Evolutionary conservation across 2,888 invertebrate species (phyloP), one percentile per base, ranked within the genome.

Genomic region (Agrochola circellaris): DNA sequence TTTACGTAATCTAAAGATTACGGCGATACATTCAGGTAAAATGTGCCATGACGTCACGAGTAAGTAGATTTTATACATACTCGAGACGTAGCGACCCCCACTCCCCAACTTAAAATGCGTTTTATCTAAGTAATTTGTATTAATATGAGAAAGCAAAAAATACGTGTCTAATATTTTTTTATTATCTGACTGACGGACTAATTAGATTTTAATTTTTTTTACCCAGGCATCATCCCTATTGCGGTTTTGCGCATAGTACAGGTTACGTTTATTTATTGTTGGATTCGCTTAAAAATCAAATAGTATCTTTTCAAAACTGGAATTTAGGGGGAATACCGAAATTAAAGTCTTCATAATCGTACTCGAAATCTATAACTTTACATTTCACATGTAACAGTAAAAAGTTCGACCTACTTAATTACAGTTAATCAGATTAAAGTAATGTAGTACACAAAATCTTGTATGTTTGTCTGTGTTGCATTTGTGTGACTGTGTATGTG

Each of bases 361-460:
- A 48, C 7, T 20, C 9, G 5, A 76, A 83, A 23, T 20, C 13
- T 45, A 61, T 20, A 54, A 48, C 67, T 83, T 78, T 78, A 70
- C 60, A 64, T 73, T 60, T 83, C 48, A 54, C 11, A 34, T 34
- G 23, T 61, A 87, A 79, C 74, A n/a, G 73, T 80, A 62, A 75
- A 75, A 60, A 48, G 5, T 48, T 30, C 11, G 64, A 1, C 30
- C 62, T 73, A 84, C 68, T 74, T 69, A 66, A 78, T 72, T 54
- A 64, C 45, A 8, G 20, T 30, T 62, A 74, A 83, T 87, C 61
- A 73, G 54, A 73, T 79, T 66, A 77, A 86, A 72, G 13, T 67
- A 67, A 8, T 34, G 58, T 67, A 65, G 42, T 42, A 70, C n/a
- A 56, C 30, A 38, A 51, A 87, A 80, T 73, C 17, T 65, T 45